Evolutionary conservation across 2,888 invertebrate species (phyloP).

Genomic region (Endomychus coccineus): DNA sequence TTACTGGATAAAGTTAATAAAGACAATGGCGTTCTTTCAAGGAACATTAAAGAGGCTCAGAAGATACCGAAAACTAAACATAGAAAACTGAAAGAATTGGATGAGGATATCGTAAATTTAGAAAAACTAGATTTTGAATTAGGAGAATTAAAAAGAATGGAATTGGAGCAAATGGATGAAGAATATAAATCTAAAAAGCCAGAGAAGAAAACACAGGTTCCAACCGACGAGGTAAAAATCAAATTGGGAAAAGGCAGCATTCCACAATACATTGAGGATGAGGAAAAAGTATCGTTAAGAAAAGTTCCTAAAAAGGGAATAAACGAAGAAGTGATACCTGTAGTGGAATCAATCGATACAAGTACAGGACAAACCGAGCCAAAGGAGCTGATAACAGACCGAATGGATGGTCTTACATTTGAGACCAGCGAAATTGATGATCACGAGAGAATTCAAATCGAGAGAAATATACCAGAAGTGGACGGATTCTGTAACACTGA

Average conservation of each 20-base stretch:
- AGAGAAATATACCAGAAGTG: too few relatives aligned
- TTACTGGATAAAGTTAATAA: constrained; percentile 40
- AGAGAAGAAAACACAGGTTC: constrained; percentile 28
- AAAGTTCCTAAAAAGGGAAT: constrained; percentile 43
- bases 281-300: constrained; percentile 47
- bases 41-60: constrained; percentile 46
- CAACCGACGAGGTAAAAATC: constrained; percentile 38
- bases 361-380: too few relatives aligned
- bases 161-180: constrained; percentile 35
- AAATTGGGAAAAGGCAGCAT: constrained; percentile 51
- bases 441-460: too few relatives aligned
- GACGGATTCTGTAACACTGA: too few relatives aligned
- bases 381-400: too few relatives aligned
- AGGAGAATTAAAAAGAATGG: constrained; percentile 38
- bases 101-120: constrained; percentile 36
- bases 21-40: constrained; percentile 45
- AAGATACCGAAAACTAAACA: constrained; percentile 42
- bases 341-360: too few relatives aligned
- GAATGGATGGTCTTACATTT: too few relatives aligned
- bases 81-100: constrained; percentile 36
- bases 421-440: too few relatives aligned
- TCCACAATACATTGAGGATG: constrained; percentile 35
- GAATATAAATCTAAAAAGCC: constrained; percentile 33
- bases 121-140: constrained; percentile 44
- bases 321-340: constrained; percentile 15